A percentile compares a stretch with the other conserved stretches of the same genome.
These are phyloP conservation scores for Amphilophus citrinellus DNA, from an alignment of 2,113 vertebrate species.

Conservation along the genomic window DNA sequence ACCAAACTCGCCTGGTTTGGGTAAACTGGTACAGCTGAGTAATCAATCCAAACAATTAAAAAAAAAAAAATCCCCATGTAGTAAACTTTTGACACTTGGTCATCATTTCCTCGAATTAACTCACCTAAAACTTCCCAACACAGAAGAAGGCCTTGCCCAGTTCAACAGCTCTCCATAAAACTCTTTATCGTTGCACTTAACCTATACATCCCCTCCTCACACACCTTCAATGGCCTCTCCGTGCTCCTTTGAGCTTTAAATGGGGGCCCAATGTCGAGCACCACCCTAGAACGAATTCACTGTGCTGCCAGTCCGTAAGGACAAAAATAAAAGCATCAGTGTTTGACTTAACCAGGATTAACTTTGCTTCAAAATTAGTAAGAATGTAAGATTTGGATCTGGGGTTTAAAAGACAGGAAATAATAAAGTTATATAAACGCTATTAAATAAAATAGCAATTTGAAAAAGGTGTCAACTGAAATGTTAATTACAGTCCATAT, in stretches of 20 bases:
- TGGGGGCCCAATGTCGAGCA: constrained; percentile 23
- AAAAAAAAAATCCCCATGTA: neutral
- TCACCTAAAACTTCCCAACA: neutral
- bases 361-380: neutral
- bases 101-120: neutral
- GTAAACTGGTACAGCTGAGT: constrained; percentile 48
- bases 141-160: neutral
- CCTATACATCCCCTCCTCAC: constrained; percentile 32
- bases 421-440: neutral
- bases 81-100: constrained; percentile 3
- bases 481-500: neutral
- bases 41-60: constrained; percentile 27
- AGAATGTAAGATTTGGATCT: neutral
- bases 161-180: constrained; percentile 24
- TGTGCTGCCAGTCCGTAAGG: constrained; percentile 5
- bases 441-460: neutral
- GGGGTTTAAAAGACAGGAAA: neutral
- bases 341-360: constrained; percentile 32
- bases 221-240: constrained; percentile 48
- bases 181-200: constrained; percentile 40
- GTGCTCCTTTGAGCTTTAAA: constrained; percentile 37
- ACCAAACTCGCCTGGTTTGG: constrained; percentile 58
- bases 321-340: constrained; percentile 13
- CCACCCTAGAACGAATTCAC: constrained; percentile 44
- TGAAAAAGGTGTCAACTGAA: neutral